Evolutionary conservation across 2,888 invertebrate species (phyloP).

Genomic region (Anthophora plumipes): DNA sequence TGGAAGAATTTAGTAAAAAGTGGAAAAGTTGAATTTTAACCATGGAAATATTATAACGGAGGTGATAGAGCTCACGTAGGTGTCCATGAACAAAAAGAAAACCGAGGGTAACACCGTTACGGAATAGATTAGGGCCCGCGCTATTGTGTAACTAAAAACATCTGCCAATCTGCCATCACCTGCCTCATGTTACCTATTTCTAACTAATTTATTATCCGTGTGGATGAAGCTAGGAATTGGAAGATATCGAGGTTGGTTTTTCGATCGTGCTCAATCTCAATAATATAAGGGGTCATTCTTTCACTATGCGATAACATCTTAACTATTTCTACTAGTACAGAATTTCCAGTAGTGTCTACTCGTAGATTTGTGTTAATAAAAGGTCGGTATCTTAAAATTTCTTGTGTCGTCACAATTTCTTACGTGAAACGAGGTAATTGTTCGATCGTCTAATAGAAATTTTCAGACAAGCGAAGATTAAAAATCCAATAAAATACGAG

Average conservation of each 20-base stretch:
- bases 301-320: conserved; percentile 81
- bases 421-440: conserved; percentile 9
- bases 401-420: background rate
- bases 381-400: conserved; percentile 2
- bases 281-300: conserved; percentile 55
- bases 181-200: conserved; percentile 79
- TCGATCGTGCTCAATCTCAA: conserved; percentile 45
- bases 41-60: background rate
- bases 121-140: conserved; percentile 54
- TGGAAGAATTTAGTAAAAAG: background rate
- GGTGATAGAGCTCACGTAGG: conserved; percentile 4
- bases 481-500: background rate
- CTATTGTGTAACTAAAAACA: conserved; percentile 77
- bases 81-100: conserved; percentile 13
- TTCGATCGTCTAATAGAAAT: background rate
- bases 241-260: conserved; percentile 32
- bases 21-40: background rate
- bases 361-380: conserved; percentile 33
- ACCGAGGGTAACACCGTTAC: conserved; percentile 63
- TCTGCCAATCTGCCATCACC: conserved; percentile 82
- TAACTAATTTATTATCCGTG: conserved; percentile 76
- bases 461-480: background rate
- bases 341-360: conserved; percentile 42
- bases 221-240: conserved; percentile 41
- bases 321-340: conserved; percentile 73